Conservation (phyloP, 2,888 invertebrate species). For the Holacanthella duospinosa region DNA sequence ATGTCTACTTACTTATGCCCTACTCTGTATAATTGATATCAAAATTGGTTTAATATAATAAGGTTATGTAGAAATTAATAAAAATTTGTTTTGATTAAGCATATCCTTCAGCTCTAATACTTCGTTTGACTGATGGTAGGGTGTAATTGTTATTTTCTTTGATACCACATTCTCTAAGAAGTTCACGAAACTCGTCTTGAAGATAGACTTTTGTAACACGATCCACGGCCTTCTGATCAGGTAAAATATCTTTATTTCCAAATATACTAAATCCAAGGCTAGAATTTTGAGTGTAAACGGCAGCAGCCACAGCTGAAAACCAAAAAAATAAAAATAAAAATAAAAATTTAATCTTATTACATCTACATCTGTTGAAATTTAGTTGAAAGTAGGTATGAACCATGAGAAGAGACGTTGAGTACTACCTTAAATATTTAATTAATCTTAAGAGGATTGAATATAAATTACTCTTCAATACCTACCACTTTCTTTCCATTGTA, state of each 20-base stretch:
- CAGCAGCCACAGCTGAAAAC: constrained; percentile 24
- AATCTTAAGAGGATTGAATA: neutral
- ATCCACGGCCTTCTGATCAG: constrained; percentile 23
- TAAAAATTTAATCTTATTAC: constrained; percentile 1
- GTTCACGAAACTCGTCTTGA: constrained; percentile 19
- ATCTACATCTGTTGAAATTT: neutral
- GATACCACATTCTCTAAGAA: constrained; percentile 7
- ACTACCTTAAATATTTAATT: neutral
- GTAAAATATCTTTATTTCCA: constrained; percentile 27
- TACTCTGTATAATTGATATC: too few relatives aligned
- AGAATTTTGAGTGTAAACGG: constrained; percentile 28
- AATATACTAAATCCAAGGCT: constrained; percentile 21
- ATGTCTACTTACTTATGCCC: too few relatives aligned
- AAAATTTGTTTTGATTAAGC: constrained; percentile 12
- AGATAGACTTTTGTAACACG: constrained; percentile 21
- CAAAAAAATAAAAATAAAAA: constrained; percentile 1
- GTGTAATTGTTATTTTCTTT: neutral
- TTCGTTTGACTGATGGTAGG: neutral
- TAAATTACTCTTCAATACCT: neutral
- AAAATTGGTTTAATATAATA: too few relatives aligned
- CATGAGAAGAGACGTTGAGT: too few relatives aligned
- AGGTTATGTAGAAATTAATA: too few relatives aligned
- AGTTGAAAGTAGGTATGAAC: neutral
- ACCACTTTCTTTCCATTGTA: constrained; percentile 35
- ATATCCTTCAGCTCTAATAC: constrained; percentile 14